Evolutionary conservation across 2,888 invertebrate species (phyloP).

Genomic region (Capitulum mitella): DNA sequence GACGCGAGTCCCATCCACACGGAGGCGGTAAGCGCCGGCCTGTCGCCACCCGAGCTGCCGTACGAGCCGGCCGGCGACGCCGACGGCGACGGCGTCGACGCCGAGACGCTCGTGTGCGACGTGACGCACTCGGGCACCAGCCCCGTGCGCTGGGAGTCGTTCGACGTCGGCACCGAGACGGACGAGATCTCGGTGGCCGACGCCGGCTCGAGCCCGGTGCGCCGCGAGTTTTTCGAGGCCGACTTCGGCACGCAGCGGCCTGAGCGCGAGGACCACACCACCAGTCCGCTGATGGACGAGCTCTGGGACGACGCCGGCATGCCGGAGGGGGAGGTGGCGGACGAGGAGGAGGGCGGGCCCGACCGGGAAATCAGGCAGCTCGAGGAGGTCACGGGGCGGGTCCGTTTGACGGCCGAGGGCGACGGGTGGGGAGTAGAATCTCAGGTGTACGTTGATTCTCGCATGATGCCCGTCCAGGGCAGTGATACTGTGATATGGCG

Average conservation of each 20-base stretch:
- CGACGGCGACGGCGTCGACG: not conserved
- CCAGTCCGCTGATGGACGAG: not conserved
- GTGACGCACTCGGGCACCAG: not conserved
- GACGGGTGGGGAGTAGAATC: not conserved
- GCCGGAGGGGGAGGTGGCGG: not conserved
- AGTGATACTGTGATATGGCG: not conserved
- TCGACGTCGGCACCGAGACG: slow-evolving; percentile 3
- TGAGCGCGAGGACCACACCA: slow-evolving; percentile 4
- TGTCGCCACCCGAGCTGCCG: slow-evolving; percentile 2
- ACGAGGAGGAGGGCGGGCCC: not conserved
- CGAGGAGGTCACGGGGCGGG: not conserved
- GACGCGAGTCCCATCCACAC: slow-evolving; percentile 11
- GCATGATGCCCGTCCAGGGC: not conserved
- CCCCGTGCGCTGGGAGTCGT: not conserved
- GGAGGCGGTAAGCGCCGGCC: not conserved
- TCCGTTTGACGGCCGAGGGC: not conserved
- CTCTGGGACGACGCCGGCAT: slow-evolving; percentile 1
- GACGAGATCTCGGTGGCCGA: slow-evolving; percentile 15
- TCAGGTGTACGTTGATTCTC: not conserved
- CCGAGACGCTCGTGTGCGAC: not conserved
- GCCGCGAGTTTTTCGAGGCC: not conserved
- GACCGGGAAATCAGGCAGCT: not conserved
- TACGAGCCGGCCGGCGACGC: not conserved
- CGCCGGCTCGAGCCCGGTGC: not conserved
- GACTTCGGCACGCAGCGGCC: not conserved